phyloP scores from a whole-genome alignment of 2,888 invertebrate species.

The Ctenicera cuprea region DNA sequence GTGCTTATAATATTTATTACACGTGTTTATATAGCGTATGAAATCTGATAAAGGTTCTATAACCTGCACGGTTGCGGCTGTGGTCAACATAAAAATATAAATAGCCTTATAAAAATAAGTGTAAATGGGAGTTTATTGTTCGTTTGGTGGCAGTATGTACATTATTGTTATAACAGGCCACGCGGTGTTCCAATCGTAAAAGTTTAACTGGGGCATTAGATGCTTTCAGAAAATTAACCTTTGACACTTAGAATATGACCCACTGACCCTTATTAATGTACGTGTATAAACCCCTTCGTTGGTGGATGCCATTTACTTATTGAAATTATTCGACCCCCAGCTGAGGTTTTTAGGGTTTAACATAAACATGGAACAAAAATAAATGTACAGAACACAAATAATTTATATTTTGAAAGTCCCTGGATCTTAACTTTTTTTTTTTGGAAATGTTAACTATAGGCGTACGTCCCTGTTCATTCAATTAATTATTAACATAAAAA shows the following conservation, averaged over 20 bases:
- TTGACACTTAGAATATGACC: background rate
- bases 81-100: slow-evolving; percentile 20
- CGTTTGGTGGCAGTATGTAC: background rate
- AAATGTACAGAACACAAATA: background rate
- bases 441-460: too few relatives aligned
- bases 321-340: background rate
- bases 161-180: background rate
- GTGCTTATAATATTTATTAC: slow-evolving; percentile 8
- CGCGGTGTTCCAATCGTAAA: slow-evolving; percentile 15
- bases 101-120: slow-evolving; percentile 17
- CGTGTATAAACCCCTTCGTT: background rate
- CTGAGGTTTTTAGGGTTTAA: background rate
- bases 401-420: too few relatives aligned
- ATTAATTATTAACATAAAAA: too few relatives aligned
- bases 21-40: slow-evolving; percentile 1
- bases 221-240: slow-evolving; percentile 23
- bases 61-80: slow-evolving; percentile 2
- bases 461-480: too few relatives aligned
- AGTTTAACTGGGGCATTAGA: slow-evolving; percentile 3
- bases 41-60: slow-evolving; percentile 14
- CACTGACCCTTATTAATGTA: background rate
- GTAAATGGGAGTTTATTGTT: slow-evolving; percentile 14
- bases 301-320: background rate
- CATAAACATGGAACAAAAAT: background rate
- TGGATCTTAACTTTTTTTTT: too few relatives aligned